Evolutionary conservation across 2,888 invertebrate species (phyloP).

Genomic region (Drosophila falleni): DNA sequence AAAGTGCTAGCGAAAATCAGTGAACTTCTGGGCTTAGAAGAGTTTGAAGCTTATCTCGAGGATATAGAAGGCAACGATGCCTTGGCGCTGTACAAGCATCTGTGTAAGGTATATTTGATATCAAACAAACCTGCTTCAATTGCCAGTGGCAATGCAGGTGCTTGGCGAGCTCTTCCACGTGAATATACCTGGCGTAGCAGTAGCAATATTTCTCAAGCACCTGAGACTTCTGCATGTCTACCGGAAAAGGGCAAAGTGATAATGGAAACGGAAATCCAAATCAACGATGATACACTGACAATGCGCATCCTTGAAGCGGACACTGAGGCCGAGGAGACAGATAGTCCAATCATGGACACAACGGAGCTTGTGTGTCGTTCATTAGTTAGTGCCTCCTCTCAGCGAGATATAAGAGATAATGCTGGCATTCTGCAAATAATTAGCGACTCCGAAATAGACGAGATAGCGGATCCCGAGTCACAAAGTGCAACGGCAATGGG

Average conservation of each 20-base stretch:
- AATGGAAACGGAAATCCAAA: conserved; percentile 93
- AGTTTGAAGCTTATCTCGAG: conserved; percentile 87
- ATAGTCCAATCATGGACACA: conserved; percentile 75
- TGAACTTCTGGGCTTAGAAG: conserved; percentile 88
- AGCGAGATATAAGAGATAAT: conserved; percentile 50
- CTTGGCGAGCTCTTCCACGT: conserved; percentile 69
- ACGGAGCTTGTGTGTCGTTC: conserved; percentile 84
- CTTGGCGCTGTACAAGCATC: conserved; percentile 87
- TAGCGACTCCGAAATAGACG: conserved; percentile 88
- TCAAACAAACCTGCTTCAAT: conserved; percentile 26
- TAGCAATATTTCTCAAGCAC: conserved; percentile 47
- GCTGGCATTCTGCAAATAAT: conserved; percentile 87
- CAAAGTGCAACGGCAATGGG: conserved; percentile 52
- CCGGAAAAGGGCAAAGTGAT: conserved; percentile 88
- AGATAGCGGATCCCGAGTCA: conserved; percentile 16
- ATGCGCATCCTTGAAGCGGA: conserved; percentile 92
- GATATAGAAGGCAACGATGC: conserved; percentile 83
- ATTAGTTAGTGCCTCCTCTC: conserved; percentile 51
- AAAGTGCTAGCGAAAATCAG: conserved; percentile 90
- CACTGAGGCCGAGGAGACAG: conserved; percentile 82
- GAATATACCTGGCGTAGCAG: conserved; percentile 79
- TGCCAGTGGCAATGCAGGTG: conserved; percentile 51
- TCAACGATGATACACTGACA: conserved; percentile 92
- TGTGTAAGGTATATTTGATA: conserved; percentile 88
- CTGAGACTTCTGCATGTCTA: conserved; percentile 18